phyloP scores from a whole-genome alignment of 2,113 vertebrate species.

The Paradisaea rubra region DNA sequence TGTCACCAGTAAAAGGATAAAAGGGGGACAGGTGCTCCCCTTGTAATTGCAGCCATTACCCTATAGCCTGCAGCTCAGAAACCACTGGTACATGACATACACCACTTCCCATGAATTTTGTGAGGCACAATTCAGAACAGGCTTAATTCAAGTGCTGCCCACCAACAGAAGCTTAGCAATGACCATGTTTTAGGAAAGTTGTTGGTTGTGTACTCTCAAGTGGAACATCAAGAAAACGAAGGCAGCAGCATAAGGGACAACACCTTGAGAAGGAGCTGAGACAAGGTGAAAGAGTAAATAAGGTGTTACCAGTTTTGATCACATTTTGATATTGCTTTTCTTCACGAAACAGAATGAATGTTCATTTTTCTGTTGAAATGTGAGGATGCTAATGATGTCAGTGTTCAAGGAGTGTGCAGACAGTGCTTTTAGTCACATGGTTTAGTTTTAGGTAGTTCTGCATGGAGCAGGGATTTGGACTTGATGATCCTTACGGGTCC shows the following conservation, averaged over 20 bases:
- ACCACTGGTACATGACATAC: neutral
- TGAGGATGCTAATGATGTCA: neutral
- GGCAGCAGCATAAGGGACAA: neutral
- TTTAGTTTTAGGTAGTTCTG: neutral
- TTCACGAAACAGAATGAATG: neutral
- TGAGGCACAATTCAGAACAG: neutral
- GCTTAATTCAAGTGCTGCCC: neutral
- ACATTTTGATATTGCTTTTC: neutral
- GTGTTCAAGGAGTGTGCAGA: neutral
- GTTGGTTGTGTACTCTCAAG: neutral
- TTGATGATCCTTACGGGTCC: neutral
- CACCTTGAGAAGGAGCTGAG: neutral
- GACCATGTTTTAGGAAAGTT: neutral
- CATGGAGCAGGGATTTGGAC: neutral
- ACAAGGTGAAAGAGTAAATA: neutral
- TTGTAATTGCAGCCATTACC: neutral
- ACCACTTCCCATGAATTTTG: neutral
- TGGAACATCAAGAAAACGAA: neutral
- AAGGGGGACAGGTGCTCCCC: neutral
- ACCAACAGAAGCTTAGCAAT: neutral
- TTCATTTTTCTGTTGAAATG: neutral
- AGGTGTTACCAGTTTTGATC: neutral
- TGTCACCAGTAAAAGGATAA: neutral
- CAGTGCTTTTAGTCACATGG: neutral
- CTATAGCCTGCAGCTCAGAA: neutral